phyloP scores from a whole-genome alignment of 2,888 invertebrate genomes.

The Habrosyne pyritoides region DNA sequence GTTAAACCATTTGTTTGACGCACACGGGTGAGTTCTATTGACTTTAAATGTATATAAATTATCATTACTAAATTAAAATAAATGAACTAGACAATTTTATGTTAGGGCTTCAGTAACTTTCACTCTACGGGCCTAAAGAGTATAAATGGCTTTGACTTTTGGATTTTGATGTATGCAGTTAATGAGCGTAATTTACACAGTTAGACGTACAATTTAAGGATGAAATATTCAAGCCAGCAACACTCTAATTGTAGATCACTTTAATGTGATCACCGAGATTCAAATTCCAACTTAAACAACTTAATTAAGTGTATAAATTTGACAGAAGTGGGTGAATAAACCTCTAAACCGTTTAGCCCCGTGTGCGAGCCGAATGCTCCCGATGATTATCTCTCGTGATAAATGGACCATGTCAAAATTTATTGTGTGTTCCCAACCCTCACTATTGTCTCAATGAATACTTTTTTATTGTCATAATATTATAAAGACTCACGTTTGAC shows the following conservation, averaged over 20 bases:
- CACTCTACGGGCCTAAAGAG: no score
- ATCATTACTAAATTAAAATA: not conserved
- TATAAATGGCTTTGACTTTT: no score
- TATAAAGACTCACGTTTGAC: conserved; percentile 69
- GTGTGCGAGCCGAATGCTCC: conserved; percentile 53
- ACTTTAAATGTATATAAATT: not conserved
- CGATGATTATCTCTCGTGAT: conserved; percentile 78
- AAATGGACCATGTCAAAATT: conserved; percentile 80
- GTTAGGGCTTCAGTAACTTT: no score
- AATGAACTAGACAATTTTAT: not conserved
- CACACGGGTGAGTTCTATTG: conserved; percentile 23
- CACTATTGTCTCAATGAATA: conserved; percentile 83
- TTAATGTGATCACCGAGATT: conserved; percentile 32
- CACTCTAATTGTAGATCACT: conserved; percentile 29
- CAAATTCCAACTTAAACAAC: conserved; percentile 31
- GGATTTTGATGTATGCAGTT: not conserved
- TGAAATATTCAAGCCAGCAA: not conserved
- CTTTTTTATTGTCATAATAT: conserved; percentile 79
- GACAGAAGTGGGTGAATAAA: conserved; percentile 63
- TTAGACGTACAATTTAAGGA: not conserved
- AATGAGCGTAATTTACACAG: no score
- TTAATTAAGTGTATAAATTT: conserved; percentile 51
- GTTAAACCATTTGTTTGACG: conserved; percentile 25
- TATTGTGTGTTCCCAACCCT: conserved; percentile 72
- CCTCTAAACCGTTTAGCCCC: conserved; percentile 67